Conservation (phyloP, 2,113 vertebrate species). For the Entelurus aequoreus region DNA sequence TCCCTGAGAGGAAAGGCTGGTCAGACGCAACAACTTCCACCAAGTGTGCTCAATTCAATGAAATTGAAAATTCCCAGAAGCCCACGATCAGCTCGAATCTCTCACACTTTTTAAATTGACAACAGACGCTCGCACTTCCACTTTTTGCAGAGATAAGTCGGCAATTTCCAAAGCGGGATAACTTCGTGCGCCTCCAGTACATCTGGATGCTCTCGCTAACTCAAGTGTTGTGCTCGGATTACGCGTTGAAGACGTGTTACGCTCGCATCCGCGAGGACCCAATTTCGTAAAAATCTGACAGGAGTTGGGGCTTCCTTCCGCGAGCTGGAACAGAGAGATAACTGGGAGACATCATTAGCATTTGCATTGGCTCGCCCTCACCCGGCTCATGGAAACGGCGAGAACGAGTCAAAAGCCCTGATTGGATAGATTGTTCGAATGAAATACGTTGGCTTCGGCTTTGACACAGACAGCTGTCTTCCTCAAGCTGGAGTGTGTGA, state of each 20-base stretch:
- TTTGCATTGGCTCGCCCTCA: slow-evolving; percentile 39
- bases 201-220: slow-evolving; percentile 15
- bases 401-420: slow-evolving; percentile 30
- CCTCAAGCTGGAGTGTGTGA: not conserved
- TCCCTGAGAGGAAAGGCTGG: no score
- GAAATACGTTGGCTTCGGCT: slow-evolving; percentile 18
- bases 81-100: slow-evolving; percentile 14
- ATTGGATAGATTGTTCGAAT: slow-evolving; percentile 38
- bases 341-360: slow-evolving; percentile 49
- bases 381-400: slow-evolving; percentile 31
- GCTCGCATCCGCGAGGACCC: slow-evolving; percentile 42
- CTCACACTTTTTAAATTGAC: slow-evolving; percentile 34
- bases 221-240: slow-evolving; percentile 21
- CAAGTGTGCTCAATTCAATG: not conserved
- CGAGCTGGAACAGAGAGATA: slow-evolving; percentile 4
- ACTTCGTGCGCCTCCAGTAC: not conserved
- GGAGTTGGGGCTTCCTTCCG: slow-evolving; percentile 11
- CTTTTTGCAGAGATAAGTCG: slow-evolving; percentile 18
- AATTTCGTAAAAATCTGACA: slow-evolving; percentile 44
- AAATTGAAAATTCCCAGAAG: slow-evolving; percentile 12
- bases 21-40: not conserved
- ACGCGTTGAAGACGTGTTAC: slow-evolving; percentile 28
- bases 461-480: slow-evolving; percentile 28
- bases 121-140: slow-evolving; percentile 3
- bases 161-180: slow-evolving; percentile 28